These are phyloP conservation scores for Manduca sexta DNA, from an alignment of 1,140 invertebrate genomes.

Conservation along the genomic window DNA sequence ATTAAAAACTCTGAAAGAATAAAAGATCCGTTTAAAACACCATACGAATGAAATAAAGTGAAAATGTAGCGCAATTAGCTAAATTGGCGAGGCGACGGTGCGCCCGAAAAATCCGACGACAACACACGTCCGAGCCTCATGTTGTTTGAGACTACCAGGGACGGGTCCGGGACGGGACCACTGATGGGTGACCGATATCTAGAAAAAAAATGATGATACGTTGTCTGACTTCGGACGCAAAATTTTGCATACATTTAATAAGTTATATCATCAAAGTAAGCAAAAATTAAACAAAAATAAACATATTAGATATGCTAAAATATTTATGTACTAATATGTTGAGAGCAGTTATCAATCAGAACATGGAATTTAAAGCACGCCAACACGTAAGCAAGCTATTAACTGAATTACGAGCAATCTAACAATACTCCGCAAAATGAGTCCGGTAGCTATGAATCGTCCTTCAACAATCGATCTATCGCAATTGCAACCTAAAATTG, in stretches of 20 bases:
- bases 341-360: no score
- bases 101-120: slow-evolving; percentile 10
- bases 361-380: no score
- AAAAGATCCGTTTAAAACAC: slow-evolving; percentile 11
- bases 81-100: slow-evolving; percentile 13
- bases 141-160: no score
- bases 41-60: slow-evolving; percentile 17
- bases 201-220: slow-evolving; percentile 8
- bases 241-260: not conserved
- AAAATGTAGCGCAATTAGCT: slow-evolving; percentile 18
- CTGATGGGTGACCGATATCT: not conserved
- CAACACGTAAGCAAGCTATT: no score
- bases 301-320: no score
- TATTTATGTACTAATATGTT: no score
- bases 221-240: not conserved
- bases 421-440: not conserved
- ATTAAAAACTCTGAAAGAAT: no score
- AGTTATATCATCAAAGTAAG: not conserved
- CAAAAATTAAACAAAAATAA: no score
- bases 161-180: slow-evolving; percentile 2
- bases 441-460: not conserved
- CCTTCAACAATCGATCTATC: not conserved
- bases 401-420: not conserved
- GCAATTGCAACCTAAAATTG: slow-evolving; percentile 5
- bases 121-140: not conserved